Evolutionary conservation across 2,797 vertebrate species (phyloP).

Genomic region (Molossus molossus): DNA sequence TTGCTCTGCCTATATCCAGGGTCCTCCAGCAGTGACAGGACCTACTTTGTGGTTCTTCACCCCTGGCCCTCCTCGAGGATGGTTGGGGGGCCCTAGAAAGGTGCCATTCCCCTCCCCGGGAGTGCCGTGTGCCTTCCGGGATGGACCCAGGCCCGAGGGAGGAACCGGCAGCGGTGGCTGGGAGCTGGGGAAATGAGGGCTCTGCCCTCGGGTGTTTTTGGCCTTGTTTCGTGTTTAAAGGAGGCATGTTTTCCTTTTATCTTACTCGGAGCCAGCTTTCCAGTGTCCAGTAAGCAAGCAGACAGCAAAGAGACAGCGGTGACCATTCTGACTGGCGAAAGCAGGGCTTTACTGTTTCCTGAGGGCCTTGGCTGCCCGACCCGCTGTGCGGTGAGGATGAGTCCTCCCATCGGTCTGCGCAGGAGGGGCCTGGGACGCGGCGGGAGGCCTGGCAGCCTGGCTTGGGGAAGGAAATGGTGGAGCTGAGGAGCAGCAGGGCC

Average conservation of each 20-base stretch:
- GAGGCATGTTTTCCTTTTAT: slow-evolving; percentile 14
- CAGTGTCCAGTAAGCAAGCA: not conserved
- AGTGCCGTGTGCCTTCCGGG: not conserved
- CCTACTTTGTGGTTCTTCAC: not conserved
- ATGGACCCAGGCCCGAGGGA: not conserved
- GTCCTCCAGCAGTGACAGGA: not conserved
- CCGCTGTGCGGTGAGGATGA: not conserved
- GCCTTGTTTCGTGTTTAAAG: slow-evolving; percentile 43
- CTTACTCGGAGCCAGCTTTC: not conserved
- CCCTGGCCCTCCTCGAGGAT: not conserved
- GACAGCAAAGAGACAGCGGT: not conserved
- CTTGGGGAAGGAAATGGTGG: not conserved
- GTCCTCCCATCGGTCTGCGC: not conserved
- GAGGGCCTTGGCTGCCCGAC: not conserved
- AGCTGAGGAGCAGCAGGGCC: not conserved
- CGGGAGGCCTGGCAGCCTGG: not conserved
- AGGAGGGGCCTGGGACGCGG: not conserved
- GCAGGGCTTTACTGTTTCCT: not conserved
- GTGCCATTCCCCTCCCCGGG: not conserved
- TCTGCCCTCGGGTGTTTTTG: not conserved
- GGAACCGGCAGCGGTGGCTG: not conserved
- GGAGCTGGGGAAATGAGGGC: not conserved
- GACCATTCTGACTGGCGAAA: not conserved
- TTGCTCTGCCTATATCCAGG: not conserved
- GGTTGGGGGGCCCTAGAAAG: not conserved